Conservation (phyloP, 2,113 vertebrate genomes). For the Leptodactylus fuscus region DNA sequence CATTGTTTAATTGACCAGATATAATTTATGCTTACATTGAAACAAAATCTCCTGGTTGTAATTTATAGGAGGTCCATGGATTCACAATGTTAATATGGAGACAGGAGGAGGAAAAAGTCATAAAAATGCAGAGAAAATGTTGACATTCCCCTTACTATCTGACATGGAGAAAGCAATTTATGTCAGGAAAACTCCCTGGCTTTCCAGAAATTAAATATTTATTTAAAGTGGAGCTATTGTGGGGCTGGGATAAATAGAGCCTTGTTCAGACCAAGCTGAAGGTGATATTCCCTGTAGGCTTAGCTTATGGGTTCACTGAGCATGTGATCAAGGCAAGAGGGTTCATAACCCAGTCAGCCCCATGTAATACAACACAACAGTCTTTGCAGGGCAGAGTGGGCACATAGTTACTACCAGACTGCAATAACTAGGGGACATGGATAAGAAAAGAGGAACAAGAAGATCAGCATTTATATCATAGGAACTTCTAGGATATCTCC, state of each 20-base stretch:
- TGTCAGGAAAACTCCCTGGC: constrained; percentile 29
- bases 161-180: constrained; percentile 46
- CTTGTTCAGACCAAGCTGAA: constrained; percentile 29
- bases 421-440: not conserved
- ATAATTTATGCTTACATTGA: too few relatives aligned
- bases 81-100: constrained; percentile 7
- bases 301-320: constrained; percentile 39
- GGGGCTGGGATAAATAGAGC: constrained; percentile 19
- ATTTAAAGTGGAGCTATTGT: constrained; percentile 28
- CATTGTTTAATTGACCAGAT: too few relatives aligned
- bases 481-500: not conserved
- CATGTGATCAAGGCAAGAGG: not conserved
- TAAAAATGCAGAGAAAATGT: constrained; percentile 28
- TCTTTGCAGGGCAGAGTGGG: not conserved
- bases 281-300: constrained; percentile 42
- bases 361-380: not conserved
- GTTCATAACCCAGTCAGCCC: constrained; percentile 6
- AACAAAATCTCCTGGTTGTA: not conserved
- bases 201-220: constrained; percentile 40
- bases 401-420: not conserved
- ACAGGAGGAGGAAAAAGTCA: constrained; percentile 36
- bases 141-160: constrained; percentile 36
- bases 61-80: not conserved
- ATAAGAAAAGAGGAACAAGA: not conserved
- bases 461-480: too few relatives aligned